These are phyloP conservation scores for Zoanthus solanderi DNA, from an alignment of 92 coral and sea anemone genomes.

Conservation along the genomic window DNA sequence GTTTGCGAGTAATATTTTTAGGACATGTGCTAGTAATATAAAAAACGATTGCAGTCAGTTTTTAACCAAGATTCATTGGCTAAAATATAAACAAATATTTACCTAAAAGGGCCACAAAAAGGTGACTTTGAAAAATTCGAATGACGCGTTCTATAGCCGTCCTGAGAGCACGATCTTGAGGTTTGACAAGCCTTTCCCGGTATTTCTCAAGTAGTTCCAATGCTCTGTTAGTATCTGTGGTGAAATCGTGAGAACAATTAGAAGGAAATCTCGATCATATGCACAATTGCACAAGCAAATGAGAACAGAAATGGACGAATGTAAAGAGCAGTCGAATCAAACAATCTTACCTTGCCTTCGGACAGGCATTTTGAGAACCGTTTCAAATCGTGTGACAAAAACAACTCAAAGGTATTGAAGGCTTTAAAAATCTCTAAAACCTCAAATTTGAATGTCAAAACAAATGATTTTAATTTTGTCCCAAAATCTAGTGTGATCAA, in stretches of 20 bases:
- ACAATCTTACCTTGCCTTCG: slow-evolving; percentile 91
- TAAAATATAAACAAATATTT: slow-evolving; percentile 46
- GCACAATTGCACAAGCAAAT: slow-evolving; percentile 39
- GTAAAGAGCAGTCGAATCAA: slow-evolving; percentile 49
- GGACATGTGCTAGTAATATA: neutral
- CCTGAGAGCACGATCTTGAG: slow-evolving; percentile 95
- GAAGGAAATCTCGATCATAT: slow-evolving; percentile 33
- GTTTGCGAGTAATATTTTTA: neutral
- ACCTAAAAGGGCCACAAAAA: slow-evolving; percentile 94
- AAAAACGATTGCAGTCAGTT: neutral
- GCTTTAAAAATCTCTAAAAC: slow-evolving; percentile 17
- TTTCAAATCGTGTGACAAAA: slow-evolving; percentile 41
- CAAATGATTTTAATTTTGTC: slow-evolving; percentile 4
- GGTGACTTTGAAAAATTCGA: slow-evolving; percentile 94
- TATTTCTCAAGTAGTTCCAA: slow-evolving; percentile 91
- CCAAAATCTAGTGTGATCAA: slow-evolving; percentile 52
- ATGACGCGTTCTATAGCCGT: slow-evolving; percentile 98
- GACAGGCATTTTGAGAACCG: slow-evolving; percentile 87
- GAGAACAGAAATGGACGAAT: neutral
- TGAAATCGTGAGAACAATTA: slow-evolving; percentile 46
- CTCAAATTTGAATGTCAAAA: slow-evolving; percentile 19
- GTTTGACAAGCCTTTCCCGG: slow-evolving; percentile 94
- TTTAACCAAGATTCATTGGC: slow-evolving; percentile 5
- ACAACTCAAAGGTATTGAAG: slow-evolving; percentile 8
- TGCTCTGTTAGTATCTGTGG: slow-evolving; percentile 89